Base-by-base conservation (phyloP, 2,113 vertebrate genomes). In the Pongo pygmaeus region DNA sequence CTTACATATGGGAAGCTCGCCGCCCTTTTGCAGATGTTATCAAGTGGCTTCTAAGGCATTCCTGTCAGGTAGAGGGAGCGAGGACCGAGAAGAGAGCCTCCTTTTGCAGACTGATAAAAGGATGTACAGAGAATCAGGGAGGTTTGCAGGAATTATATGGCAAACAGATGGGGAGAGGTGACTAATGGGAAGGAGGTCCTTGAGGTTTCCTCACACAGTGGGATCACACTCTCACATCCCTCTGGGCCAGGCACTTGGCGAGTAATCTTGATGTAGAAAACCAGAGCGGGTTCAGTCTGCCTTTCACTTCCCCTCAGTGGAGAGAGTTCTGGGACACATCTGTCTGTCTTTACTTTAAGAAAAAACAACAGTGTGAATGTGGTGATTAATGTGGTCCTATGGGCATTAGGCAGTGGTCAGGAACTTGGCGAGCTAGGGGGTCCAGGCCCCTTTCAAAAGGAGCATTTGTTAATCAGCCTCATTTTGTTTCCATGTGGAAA, bases 1-100 rank as follows among this genome's bases (percentile, higher is more conserved):
- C 61, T 95, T 89, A n/a, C 74, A 86, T 80, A 69, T 75, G 48
- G 80, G 69, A 92, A 35, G 61, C n/a, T 94, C 20, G 4, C 20
- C 0, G 2, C 48, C 69, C 50, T 92, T 78, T 48, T 78, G 35
- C n/a, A 96, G 95, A 93, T 90, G 90, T 23, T 97, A 64, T 96
- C 83, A 89, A n/a, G 72, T 75, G 83, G 40, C 46, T 87, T 86
- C 55, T 40, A 32, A 50, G 74, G 55, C 12, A 16, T 70, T 52
- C 48, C 35, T 95, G 50, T 77, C 57, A 86, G 40, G 69, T 77
- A 18, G 91, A 30, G 8, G 55, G 74, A 94, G 50, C 1, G 0
- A 35, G 52, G 50, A 78, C 38, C 5, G 30, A 46, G 84, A 79
- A 43, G 57, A 64, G 8, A 90, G 25, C 32, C 25, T 84, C 50